Conservation (phyloP, 2,888 invertebrate species). For the Eilema sororculum region DNA sequence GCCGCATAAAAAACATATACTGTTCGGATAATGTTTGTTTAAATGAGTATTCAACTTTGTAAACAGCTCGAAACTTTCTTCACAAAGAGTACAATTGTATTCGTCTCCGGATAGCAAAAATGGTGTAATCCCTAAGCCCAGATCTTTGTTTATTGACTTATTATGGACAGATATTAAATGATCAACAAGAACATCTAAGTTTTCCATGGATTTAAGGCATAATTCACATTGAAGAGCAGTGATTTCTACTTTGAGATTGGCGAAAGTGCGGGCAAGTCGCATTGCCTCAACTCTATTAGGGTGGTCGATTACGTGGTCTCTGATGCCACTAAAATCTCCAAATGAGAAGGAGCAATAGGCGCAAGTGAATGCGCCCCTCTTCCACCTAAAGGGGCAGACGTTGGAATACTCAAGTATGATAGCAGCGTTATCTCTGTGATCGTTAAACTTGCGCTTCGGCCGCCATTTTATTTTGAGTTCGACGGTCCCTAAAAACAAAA, state of each 20-base stretch:
- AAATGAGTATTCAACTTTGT: conserved; percentile 75
- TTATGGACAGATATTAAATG: conserved; percentile 69
- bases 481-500: conserved; percentile 78
- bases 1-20: conserved; percentile 78
- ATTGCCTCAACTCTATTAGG: conserved; percentile 66
- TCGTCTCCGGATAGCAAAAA: conserved; percentile 64
- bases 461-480: conserved; percentile 71
- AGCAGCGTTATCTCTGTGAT: conserved; percentile 80
- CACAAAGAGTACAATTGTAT: conserved; percentile 69
- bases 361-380: conserved; percentile 73
- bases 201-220: conserved; percentile 58
- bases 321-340: conserved; percentile 69
- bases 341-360: conserved; percentile 71
- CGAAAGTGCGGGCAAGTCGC: conserved; percentile 57
- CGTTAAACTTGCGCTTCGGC: conserved; percentile 74
- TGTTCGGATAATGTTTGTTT: conserved; percentile 76
- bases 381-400: conserved; percentile 78
- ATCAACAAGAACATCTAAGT: conserved; percentile 65
- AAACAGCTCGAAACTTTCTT: conserved; percentile 68
- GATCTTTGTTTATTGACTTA: conserved; percentile 62
- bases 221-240: conserved; percentile 70
- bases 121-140: conserved; percentile 71
- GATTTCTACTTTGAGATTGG: conserved; percentile 74
- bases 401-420: conserved; percentile 77
- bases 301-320: conserved; percentile 65